These are phyloP conservation scores for Polydrusus cervinus DNA, from an alignment of 2,888 invertebrate genomes.

Conservation along the genomic window DNA sequence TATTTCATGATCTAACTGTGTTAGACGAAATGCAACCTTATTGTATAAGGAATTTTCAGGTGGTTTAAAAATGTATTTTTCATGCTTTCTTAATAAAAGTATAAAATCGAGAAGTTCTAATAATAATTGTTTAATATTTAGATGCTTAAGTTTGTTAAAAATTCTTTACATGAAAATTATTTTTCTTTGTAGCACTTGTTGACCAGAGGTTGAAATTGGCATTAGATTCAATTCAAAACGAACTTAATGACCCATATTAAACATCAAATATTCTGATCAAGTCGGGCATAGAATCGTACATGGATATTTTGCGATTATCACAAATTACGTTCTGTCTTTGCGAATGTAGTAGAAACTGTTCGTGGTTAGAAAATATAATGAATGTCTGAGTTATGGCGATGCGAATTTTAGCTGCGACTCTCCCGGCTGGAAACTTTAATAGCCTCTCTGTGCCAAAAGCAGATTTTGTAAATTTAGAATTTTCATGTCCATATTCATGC, in stretches of 20 bases:
- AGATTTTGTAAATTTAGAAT: conserved; percentile 39
- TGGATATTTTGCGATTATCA: conserved; percentile 43
- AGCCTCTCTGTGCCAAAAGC: conserved; percentile 35
- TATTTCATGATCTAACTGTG: no score
- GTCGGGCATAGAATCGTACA: conserved; percentile 32
- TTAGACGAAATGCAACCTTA: no score
- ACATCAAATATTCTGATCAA: conserved; percentile 17
- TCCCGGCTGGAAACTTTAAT: conserved; percentile 40
- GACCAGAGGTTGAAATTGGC: neutral
- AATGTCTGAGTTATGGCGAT: conserved; percentile 38
- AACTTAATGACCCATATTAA: neutral
- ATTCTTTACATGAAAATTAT: no score
- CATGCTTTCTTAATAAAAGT: no score
- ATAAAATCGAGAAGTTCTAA: neutral
- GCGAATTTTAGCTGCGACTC: conserved; percentile 33
- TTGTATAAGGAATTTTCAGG: no score
- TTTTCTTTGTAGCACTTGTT: no score
- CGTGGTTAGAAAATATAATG: conserved; percentile 51
- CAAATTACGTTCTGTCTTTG: conserved; percentile 44
- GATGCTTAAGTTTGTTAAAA: no score
- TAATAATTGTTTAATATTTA: no score
- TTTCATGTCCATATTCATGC: conserved; percentile 31
- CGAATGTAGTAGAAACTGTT: conserved; percentile 39
- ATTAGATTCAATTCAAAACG: neutral
- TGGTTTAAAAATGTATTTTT: no score